Percentiles rank a stretch among this genome's conserved stretches.
Evolutionary conservation across 2,888 invertebrate genomes (phyloP).

Genomic region (Campoplex nolae): DNA sequence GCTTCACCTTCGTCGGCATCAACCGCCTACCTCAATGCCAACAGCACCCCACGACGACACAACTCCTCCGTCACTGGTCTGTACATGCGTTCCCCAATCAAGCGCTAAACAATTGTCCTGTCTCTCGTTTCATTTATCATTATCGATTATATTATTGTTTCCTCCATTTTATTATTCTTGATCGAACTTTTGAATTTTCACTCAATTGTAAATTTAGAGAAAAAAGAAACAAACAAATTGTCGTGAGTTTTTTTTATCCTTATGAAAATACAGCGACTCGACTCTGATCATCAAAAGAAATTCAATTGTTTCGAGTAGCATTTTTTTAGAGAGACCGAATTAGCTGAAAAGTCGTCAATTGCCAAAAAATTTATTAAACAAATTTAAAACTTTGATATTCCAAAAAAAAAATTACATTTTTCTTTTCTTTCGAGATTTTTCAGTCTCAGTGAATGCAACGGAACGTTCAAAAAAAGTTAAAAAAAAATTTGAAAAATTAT

Average conservation of each 20-base stretch:
- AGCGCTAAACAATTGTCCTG: constrained; percentile 56
- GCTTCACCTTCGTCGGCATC: constrained; percentile 76
- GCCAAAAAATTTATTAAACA: not conserved
- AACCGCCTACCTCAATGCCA: constrained; percentile 75
- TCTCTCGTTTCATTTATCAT: constrained; percentile 56
- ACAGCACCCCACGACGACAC: constrained; percentile 75
- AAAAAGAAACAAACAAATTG: not conserved
- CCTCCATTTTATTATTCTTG: not conserved
- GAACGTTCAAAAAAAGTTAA: not conserved
- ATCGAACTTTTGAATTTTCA: not conserved
- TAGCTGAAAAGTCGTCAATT: not conserved
- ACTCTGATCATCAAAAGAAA: not conserved
- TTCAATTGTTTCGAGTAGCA: not conserved
- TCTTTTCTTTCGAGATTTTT: not conserved
- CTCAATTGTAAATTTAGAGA: not conserved
- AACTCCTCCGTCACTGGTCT: constrained; percentile 82
- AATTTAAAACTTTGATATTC: not conserved
- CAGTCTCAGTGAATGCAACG: too few relatives aligned
- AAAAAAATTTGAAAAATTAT: constrained; percentile 8
- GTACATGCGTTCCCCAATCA: constrained; percentile 75
- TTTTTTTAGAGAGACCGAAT: not conserved
- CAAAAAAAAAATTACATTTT: not conserved
- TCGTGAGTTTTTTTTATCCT: not conserved
- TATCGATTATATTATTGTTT: not conserved
- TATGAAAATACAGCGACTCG: not conserved